These are phyloP conservation scores for Danio aesculapii DNA, from an alignment of 2,797 vertebrate species.

Conservation along the genomic window DNA sequence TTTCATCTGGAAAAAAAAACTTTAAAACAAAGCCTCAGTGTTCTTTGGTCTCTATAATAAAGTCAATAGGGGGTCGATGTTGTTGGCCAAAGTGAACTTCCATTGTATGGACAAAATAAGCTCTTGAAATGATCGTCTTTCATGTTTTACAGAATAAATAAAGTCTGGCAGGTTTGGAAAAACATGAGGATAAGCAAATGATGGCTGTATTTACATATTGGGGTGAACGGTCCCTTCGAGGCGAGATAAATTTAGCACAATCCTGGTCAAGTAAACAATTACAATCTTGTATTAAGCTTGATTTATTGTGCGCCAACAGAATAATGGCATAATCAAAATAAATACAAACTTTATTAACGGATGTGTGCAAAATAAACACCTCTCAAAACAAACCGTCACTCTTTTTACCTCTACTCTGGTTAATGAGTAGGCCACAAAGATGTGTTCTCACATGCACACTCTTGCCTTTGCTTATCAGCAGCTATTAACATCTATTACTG, in stretches of 20 bases:
- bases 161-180: background rate
- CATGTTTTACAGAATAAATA: slow-evolving; percentile 9
- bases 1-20: background rate
- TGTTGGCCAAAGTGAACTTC: background rate
- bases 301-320: background rate
- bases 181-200: background rate
- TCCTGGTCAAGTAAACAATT: slow-evolving; percentile 4
- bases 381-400: slow-evolving; percentile 12
- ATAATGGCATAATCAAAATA: background rate
- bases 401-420: background rate
- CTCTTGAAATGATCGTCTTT: background rate
- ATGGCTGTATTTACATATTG: background rate
- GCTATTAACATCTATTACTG: slow-evolving; percentile 46
- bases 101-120: background rate
- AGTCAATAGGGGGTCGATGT: background rate
- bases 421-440: slow-evolving; percentile 44
- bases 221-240: background rate
- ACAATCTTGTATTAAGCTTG: background rate
- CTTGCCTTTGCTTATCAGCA: slow-evolving; percentile 39
- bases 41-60: background rate
- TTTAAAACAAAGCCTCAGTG: background rate
- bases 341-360: slow-evolving; percentile 5
- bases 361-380: slow-evolving; percentile 6
- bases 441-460: slow-evolving; percentile 47
- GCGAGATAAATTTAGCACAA: background rate